phyloP scores from a whole-genome alignment of 2,797 vertebrate species.

The Spondyliosoma cantharus region DNA sequence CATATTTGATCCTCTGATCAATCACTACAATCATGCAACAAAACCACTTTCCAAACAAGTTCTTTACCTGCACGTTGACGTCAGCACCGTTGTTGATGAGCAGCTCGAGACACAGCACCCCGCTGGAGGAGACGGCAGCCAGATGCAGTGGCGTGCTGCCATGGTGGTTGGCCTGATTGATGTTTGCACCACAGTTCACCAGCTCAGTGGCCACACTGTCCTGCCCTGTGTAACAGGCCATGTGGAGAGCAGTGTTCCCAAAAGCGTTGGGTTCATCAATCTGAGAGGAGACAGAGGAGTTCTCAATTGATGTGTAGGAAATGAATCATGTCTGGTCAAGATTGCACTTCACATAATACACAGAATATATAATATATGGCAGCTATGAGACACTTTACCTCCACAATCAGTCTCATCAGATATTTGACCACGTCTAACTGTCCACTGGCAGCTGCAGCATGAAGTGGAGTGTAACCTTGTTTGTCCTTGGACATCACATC shows the following conservation, averaged over 20 bases:
- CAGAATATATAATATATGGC: no score
- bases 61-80: constrained; percentile 91
- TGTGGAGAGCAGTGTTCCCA: constrained; percentile 96
- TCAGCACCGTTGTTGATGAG: constrained; percentile 96
- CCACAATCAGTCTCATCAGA: constrained; percentile 89
- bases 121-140: constrained; percentile 93
- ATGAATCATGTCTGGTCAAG: not conserved
- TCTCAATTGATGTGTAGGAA: not conserved
- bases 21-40: not conserved
- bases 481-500: constrained; percentile 92
- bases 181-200: constrained; percentile 93
- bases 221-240: constrained; percentile 94
- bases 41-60: not conserved
- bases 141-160: constrained; percentile 95
- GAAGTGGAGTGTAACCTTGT: constrained; percentile 94
- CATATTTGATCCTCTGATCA: not conserved
- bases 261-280: constrained; percentile 91
- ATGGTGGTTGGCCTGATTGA: constrained; percentile 91
- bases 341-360: no score
- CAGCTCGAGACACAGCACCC: constrained; percentile 94
- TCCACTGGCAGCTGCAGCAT: constrained; percentile 91
- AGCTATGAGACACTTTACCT: constrained; percentile 82
- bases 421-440: constrained; percentile 91
- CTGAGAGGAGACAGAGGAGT: constrained; percentile 69
- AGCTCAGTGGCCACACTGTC: constrained; percentile 93